Percentiles rank a stretch among this genome's conserved stretches.
Conservation (phyloP, 2,888 invertebrate species). For the Pachymerium ferrugineum region DNA sequence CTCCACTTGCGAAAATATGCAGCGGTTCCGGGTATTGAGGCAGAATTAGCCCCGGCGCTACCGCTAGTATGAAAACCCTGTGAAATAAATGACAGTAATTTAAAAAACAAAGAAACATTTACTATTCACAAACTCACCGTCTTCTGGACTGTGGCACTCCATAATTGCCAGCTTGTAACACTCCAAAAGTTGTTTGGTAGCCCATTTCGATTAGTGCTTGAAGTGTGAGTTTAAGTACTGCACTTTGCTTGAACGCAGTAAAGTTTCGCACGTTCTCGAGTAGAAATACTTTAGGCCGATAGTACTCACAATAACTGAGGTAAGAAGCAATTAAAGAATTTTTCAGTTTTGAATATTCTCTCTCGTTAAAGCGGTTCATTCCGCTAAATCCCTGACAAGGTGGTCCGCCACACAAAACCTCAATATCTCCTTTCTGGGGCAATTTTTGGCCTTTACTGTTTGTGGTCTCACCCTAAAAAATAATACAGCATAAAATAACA, state of each 20-base stretch:
- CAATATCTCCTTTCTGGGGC: slow-evolving; percentile 73
- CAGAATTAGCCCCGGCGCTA: slow-evolving; percentile 68
- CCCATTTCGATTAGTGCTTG: slow-evolving; percentile 75
- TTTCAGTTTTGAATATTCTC: slow-evolving; percentile 78
- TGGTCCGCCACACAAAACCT: slow-evolving; percentile 76
- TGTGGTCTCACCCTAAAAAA: slow-evolving; percentile 45
- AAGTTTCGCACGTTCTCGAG: slow-evolving; percentile 83
- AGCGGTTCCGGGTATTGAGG: slow-evolving; percentile 73
- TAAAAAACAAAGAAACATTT: not conserved
- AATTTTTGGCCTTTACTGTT: slow-evolving; percentile 51
- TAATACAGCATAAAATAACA: not conserved
- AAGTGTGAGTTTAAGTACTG: slow-evolving; percentile 73
- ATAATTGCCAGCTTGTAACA: slow-evolving; percentile 79
- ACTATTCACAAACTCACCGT: slow-evolving; percentile 53
- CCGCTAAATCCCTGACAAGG: slow-evolving; percentile 86
- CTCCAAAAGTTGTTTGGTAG: slow-evolving; percentile 78
- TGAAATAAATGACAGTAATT: not conserved
- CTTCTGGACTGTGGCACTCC: slow-evolving; percentile 77
- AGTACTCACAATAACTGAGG: slow-evolving; percentile 78
- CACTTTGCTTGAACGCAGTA: slow-evolving; percentile 70
- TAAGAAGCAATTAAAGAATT: slow-evolving; percentile 76
- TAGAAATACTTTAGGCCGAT: slow-evolving; percentile 73
- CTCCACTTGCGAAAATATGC: slow-evolving; percentile 67
- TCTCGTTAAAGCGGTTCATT: slow-evolving; percentile 79
- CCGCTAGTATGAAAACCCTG: slow-evolving; percentile 68